Percentiles rank a stretch among this genome's conserved stretches.
Evolutionary conservation across 2,888 invertebrate genomes (phyloP).

Genomic region (Troglohyphantes excavatus): DNA sequence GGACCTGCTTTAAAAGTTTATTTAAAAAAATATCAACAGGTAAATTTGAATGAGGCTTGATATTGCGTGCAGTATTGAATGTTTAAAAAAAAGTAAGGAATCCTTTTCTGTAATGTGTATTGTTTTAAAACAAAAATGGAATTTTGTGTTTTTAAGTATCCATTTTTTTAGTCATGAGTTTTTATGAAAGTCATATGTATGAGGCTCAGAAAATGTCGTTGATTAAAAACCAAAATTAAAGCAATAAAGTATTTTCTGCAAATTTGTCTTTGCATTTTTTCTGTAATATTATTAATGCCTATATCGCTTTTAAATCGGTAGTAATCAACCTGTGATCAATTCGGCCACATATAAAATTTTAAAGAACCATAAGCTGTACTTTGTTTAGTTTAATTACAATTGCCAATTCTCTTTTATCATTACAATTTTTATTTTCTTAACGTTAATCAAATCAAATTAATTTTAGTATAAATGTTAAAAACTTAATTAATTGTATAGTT

Average conservation of each 20-base stretch:
- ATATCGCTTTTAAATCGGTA: no score
- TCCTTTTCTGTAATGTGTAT: conserved; percentile 15
- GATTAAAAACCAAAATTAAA: conserved; percentile 39
- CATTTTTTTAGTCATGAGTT: conserved; percentile 65
- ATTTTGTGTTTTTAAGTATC: conserved; percentile 32
- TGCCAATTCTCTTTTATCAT: no score
- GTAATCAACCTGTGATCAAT: no score
- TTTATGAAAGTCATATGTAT: conserved; percentile 62
- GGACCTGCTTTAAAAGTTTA: no score
- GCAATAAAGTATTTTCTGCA: conserved; percentile 76
- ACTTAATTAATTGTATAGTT: no score
- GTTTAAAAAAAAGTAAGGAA: background rate
- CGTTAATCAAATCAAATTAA: no score
- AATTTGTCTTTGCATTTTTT: conserved; percentile 24
- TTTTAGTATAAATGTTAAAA: no score
- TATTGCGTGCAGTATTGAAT: conserved; percentile 6
- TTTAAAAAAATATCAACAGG: background rate
- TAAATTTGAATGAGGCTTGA: background rate
- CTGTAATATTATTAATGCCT: no score
- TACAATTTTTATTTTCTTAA: no score
- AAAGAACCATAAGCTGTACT: no score
- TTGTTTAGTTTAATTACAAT: no score
- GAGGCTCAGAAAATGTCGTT: conserved; percentile 44
- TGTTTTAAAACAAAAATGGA: background rate
- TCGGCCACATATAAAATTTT: no score